These are phyloP conservation scores for Drosophila infuscata DNA, from an alignment of 2,888 invertebrate species.

Conservation along the genomic window DNA sequence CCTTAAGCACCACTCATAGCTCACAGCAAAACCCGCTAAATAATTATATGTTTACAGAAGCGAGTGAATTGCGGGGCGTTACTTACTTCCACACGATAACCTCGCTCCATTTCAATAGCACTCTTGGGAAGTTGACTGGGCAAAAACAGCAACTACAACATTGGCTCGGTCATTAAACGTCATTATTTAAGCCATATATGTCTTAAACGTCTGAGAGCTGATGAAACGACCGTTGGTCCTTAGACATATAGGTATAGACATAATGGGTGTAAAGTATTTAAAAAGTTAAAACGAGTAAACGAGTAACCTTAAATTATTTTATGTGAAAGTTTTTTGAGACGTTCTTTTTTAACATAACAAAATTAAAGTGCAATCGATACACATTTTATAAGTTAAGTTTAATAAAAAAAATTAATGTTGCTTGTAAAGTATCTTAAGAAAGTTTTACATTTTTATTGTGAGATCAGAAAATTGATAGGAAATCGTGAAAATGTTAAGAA, in stretches of 20 bases:
- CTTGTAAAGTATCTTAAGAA: background rate
- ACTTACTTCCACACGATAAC: constrained; percentile 22
- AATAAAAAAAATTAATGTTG: background rate
- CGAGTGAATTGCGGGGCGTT: constrained; percentile 38
- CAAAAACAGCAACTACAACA: constrained; percentile 23
- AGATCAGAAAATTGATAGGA: background rate
- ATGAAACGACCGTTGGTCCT: constrained; percentile 16
- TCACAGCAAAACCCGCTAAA: constrained; percentile 27
- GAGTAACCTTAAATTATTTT: background rate
- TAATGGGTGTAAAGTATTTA: constrained; percentile 26
- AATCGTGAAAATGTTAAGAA: background rate
- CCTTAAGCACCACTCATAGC: constrained; percentile 3
- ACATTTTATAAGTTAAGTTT: background rate
- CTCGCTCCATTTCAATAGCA: constrained; percentile 35
- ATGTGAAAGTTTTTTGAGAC: background rate
- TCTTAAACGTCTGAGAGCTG: constrained; percentile 22
- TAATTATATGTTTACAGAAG: constrained; percentile 66
- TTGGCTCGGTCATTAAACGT: constrained; percentile 12
- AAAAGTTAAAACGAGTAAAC: background rate
- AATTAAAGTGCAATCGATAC: background rate
- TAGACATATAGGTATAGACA: constrained; percentile 34
- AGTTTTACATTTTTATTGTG: background rate
- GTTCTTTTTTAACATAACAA: background rate
- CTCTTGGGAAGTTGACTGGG: background rate
- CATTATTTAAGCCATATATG: constrained; percentile 17